Conservation (phyloP, 2,113 vertebrate genomes). For the Osmerus eperlanus region DNA sequence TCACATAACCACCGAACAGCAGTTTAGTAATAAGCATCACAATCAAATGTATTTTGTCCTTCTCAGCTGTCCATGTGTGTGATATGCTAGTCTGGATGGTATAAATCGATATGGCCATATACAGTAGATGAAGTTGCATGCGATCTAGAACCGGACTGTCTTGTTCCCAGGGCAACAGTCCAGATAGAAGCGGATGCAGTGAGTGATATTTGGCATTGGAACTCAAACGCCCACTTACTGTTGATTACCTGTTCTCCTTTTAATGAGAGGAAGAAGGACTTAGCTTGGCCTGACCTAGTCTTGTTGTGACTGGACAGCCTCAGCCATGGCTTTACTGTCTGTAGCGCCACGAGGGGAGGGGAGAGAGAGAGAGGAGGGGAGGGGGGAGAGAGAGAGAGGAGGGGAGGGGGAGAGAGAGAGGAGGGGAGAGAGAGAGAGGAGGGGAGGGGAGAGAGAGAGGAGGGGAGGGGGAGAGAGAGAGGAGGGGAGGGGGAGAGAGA, state of each 20-base stretch:
- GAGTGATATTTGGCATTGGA: conserved; percentile 57
- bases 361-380: not conserved
- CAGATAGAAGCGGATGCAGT: conserved; percentile 40
- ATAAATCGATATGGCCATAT: no score
- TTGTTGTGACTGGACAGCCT: conserved; percentile 21
- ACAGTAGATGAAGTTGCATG: no score
- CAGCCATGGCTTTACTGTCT: conserved; percentile 1
- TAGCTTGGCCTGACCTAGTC: conserved; percentile 56
- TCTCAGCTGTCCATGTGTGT: no score
- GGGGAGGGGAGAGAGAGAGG: no score
- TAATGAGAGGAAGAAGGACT: conserved; percentile 65
- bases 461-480: no score
- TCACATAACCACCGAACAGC: no score
- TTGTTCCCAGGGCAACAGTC: not conserved
- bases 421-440: no score
- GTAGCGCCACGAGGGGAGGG: not conserved
- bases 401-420: no score
- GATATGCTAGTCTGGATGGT: no score
- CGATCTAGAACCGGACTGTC: not conserved
- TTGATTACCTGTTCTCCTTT: conserved; percentile 61
- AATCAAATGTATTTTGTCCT: no score
- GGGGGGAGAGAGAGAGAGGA: conserved; percentile 6
- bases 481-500: not conserved
- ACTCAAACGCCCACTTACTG: conserved; percentile 55
- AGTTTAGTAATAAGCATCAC: no score